These are phyloP conservation scores for Palythoa caribaeorum DNA, from an alignment of 92 coral and sea anemone genomes.

Conservation along the genomic window DNA sequence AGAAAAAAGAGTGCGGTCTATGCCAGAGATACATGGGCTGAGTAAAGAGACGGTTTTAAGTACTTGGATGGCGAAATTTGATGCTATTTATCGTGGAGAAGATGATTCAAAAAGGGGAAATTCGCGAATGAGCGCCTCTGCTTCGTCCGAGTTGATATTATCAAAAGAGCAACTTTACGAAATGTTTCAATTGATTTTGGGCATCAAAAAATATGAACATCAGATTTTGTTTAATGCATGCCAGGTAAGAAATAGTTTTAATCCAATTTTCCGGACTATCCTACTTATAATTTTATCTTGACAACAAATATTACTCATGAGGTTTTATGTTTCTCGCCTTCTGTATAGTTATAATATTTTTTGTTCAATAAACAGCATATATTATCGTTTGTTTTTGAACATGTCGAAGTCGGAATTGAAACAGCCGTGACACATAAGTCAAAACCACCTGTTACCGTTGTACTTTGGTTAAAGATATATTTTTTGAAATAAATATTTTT, in stretches of 20 bases:
- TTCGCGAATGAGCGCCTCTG: constrained; percentile 77
- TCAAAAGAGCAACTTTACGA: constrained; percentile 98
- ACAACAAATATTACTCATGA: not conserved
- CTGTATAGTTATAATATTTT: too few relatives aligned
- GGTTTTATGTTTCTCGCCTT: too few relatives aligned
- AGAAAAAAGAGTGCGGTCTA: constrained; percentile 88
- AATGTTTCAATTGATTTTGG: constrained; percentile 95
- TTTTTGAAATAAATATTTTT: too few relatives aligned
- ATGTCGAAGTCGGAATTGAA: too few relatives aligned
- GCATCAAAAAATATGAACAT: constrained; percentile 90
- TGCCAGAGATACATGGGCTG: constrained; percentile 89
- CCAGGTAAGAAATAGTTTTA: constrained; percentile 69
- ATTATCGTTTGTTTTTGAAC: too few relatives aligned
- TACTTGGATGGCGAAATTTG: constrained; percentile 98
- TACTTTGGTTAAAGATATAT: too few relatives aligned
- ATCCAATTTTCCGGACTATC: not conserved
- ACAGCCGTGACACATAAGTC: too few relatives aligned
- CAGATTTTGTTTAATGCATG: constrained; percentile 95
- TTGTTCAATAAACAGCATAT: too few relatives aligned
- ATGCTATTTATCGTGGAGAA: constrained; percentile 96
- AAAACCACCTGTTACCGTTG: too few relatives aligned
- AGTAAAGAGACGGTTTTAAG: constrained; percentile 96
- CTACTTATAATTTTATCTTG: not conserved
- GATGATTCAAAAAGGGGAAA: constrained; percentile 87
- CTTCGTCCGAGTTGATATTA: constrained; percentile 89